These are phyloP conservation scores for Melanostoma mellinum DNA, from an alignment of 2,888 invertebrate species.

Conservation along the genomic window DNA sequence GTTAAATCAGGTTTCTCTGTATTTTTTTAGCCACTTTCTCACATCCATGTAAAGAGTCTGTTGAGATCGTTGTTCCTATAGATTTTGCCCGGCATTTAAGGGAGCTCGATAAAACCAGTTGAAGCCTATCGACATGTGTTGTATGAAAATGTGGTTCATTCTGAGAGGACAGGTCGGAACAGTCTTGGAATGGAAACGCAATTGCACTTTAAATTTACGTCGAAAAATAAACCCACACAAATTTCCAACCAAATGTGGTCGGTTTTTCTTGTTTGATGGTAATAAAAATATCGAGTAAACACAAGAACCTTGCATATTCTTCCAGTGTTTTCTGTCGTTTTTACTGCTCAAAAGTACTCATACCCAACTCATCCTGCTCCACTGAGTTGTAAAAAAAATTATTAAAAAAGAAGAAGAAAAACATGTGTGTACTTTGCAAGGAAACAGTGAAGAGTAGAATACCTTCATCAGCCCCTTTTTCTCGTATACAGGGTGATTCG, in stretches of 20 bases:
- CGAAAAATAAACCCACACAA: constrained; percentile 45
- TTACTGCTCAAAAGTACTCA: constrained; percentile 33
- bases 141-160: constrained; percentile 31
- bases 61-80: constrained; percentile 20
- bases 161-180: constrained; percentile 3
- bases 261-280: constrained; percentile 18
- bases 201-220: constrained; percentile 68
- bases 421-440: constrained; percentile 34
- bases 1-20: constrained; percentile 65
- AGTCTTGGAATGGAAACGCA: constrained; percentile 26
- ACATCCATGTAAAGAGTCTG: constrained; percentile 26
- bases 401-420: constrained; percentile 15
- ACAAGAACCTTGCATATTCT: constrained; percentile 10
- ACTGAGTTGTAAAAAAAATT: constrained; percentile 5
- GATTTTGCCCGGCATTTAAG: constrained; percentile 14
- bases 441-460: not conserved
- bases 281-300: constrained; percentile 33
- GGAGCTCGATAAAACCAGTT: constrained; percentile 46
- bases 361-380: constrained; percentile 21
- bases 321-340: constrained; percentile 21
- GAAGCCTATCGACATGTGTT: constrained; percentile 52
- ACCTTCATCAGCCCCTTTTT: constrained; percentile 3
- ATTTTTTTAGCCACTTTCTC: constrained; percentile 9
- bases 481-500: too few relatives aligned
- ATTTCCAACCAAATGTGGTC: constrained; percentile 55